These are phyloP conservation scores for Mugil cephalus DNA, from an alignment of 2,113 vertebrate genomes.

Conservation along the genomic window DNA sequence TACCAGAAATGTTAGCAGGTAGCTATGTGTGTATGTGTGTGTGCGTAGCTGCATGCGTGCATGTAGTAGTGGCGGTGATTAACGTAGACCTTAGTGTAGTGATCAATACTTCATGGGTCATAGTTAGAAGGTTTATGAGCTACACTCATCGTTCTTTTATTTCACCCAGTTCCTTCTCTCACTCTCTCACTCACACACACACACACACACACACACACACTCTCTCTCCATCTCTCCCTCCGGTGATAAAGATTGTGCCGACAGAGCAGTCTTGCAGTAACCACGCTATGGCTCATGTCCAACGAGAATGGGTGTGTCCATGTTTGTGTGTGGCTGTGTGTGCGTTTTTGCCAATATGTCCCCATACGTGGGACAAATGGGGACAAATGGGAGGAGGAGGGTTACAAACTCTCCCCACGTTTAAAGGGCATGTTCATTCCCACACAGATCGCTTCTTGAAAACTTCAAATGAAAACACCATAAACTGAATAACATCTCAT, in stretches of 20 bases:
- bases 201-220: conserved; percentile 7
- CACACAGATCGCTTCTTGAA: too few relatives aligned
- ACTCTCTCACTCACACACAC: not conserved
- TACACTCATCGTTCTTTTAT: conserved; percentile 22
- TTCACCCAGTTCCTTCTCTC: conserved; percentile 6
- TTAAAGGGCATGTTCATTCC: too few relatives aligned
- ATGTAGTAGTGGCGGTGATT: conserved; percentile 21
- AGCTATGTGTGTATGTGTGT: not conserved
- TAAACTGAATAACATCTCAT: not conserved
- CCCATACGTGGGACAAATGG: too few relatives aligned
- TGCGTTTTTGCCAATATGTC: not conserved
- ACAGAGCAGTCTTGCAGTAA: conserved; percentile 54
- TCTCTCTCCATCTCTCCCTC: conserved; percentile 6
- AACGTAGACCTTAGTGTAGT: conserved; percentile 11
- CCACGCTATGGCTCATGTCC: conserved; percentile 38
- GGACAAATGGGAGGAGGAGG: too few relatives aligned
- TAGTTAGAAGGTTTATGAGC: conserved; percentile 33
- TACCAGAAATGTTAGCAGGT: not conserved
- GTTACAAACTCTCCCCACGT: too few relatives aligned
- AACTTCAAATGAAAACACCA: not conserved
- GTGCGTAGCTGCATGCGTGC: not conserved
- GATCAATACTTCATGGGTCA: conserved; percentile 45
- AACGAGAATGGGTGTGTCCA: conserved; percentile 7
- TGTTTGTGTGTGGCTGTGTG: not conserved
- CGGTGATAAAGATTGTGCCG: conserved; percentile 58